phyloP scores from a whole-genome alignment of 2,113 vertebrate genomes.

The Oryctolagus cuniculus region mOryCun1.1 NC_091444.1:35984001-35984500 shows the following conservation, averaged over 20 bases:
- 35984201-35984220: neutral
- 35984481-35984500: slow-evolving; percentile 68
- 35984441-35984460: slow-evolving; percentile 69
- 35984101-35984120: accelerated
- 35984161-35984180: neutral
- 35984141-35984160: neutral
- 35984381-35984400: slow-evolving; percentile 37
- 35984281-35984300: slow-evolving; percentile 61
- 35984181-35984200: neutral
- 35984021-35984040: neutral
- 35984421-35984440: slow-evolving; percentile 74
- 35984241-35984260: neutral
- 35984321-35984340: slow-evolving; percentile 58
- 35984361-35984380: slow-evolving; percentile 69
- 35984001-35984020: neutral
- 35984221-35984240: neutral
- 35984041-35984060: neutral
- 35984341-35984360: slow-evolving; percentile 71
- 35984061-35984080: neutral
- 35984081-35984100: neutral
- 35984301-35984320: slow-evolving; percentile 60
- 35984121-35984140: neutral
- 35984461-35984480: slow-evolving; percentile 37
- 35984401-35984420: slow-evolving; percentile 63
- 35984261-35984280: slow-evolving; percentile 39